Percentiles rank a stretch among this genome's conserved stretches.
phyloP scores from a whole-genome alignment of 2,113 vertebrate genomes.

The Lampris megalopsis region DNA sequence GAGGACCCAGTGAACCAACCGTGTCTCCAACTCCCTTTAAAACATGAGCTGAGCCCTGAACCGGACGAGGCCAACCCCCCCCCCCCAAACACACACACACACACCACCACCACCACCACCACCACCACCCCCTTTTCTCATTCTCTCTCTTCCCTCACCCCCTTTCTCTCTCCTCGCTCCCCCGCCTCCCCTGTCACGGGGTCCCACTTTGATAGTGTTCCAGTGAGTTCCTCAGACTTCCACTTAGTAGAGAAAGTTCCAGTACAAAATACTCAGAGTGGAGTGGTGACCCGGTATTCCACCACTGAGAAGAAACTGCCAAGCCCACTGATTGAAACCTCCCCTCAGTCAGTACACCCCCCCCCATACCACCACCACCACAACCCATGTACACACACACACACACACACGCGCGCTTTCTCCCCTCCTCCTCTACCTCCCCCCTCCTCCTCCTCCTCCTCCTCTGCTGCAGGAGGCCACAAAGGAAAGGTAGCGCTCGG shows the following conservation, averaged over 20 bases:
- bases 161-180: too few species aligned
- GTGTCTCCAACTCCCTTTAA: slow-evolving; percentile 52
- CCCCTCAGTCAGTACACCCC: slow-evolving; percentile 25
- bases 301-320: slow-evolving; percentile 57
- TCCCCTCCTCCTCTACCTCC: background rate
- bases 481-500: slow-evolving; percentile 19
- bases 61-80: slow-evolving; percentile 27
- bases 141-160: slow-evolving; percentile 27
- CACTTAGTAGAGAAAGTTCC: slow-evolving; percentile 54
- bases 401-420: background rate
- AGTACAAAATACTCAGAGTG: slow-evolving; percentile 46
- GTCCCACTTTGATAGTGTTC: slow-evolving; percentile 51
- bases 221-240: slow-evolving; percentile 46
- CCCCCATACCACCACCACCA: background rate
- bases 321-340: slow-evolving; percentile 64
- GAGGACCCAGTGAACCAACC: slow-evolving; percentile 47
- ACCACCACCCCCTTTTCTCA: slow-evolving; percentile 9
- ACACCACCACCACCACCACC: background rate
- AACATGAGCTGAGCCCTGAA: slow-evolving; percentile 29
- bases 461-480: slow-evolving; percentile 33
- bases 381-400: background rate
- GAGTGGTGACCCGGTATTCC: slow-evolving; percentile 61
- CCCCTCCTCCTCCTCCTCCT: slow-evolving; percentile 19
- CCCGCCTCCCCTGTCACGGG: slow-evolving; percentile 22
- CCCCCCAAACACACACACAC: background rate